A percentile compares a stretch with the other conserved stretches of the same genome.
Evolutionary conservation across 2,888 invertebrate species (phyloP).

Genomic region (Dorcus hopei): DNA sequence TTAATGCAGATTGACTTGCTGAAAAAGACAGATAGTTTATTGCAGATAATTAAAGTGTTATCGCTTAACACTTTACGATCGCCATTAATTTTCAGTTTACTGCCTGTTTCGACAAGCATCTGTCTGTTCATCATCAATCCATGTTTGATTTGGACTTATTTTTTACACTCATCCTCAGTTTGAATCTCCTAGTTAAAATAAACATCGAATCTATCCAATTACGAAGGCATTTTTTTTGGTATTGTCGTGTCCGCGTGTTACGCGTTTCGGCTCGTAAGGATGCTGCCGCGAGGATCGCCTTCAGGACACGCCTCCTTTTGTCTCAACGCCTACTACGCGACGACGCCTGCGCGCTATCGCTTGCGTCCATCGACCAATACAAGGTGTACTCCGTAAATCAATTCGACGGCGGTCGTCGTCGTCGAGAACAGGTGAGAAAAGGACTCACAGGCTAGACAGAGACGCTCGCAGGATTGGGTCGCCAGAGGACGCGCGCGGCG

Average conservation of each 20-base stretch:
- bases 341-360: constrained; percentile 44
- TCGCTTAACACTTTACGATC: too few species aligned
- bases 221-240: not conserved
- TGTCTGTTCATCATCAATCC: not conserved
- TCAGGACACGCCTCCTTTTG: constrained; percentile 41
- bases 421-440: not conserved
- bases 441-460: constrained; percentile 7
- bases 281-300: not conserved
- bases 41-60: too few species aligned
- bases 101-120: not conserved
- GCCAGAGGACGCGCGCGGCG: too few species aligned
- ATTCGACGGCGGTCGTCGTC: constrained; percentile 27
- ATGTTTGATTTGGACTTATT: too few species aligned
- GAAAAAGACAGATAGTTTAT: too few species aligned
- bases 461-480: not conserved
- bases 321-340: constrained; percentile 42
- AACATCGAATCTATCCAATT: constrained; percentile 1
- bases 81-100: too few species aligned
- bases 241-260: too few species aligned
- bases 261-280: too few species aligned
- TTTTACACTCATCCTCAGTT: too few species aligned
- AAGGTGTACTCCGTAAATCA: constrained; percentile 39
- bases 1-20: too few species aligned
- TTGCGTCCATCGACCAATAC: constrained; percentile 36
- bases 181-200: not conserved